Evolutionary conservation across 2,888 invertebrate genomes (phyloP), one percentile per base, ranked within the genome.

Genomic region (Tromatobia lineatoria): DNA sequence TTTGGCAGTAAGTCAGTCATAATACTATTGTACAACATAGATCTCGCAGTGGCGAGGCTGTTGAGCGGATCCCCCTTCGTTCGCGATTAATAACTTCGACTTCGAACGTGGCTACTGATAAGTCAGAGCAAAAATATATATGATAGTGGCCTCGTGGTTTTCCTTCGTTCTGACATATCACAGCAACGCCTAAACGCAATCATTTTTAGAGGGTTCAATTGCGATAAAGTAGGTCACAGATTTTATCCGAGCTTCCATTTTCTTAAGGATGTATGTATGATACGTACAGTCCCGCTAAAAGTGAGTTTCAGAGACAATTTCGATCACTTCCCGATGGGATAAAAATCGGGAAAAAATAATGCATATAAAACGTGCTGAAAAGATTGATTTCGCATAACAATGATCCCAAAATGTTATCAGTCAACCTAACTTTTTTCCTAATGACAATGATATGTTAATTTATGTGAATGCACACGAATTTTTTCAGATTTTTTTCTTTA

Each of bases 1-100:
- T 67, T 78, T 57, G 69, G 69, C 61, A 69, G 45, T 20, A 57
- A 74, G 82, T 74, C 69, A 61, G 69, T 66, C 59, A 57, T 75
- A 50, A 76, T 71, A 66, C 13, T 74, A 61, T 61, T 34, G 42
- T 15, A 47, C 64, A 50, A 11, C 25, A 20, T 52, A n/a, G 34
- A 66, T 59, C 6, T 4, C 38, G 70, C 70, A 66, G 75, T 47
- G 57, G 64, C 59, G 64, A 54, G 54, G 34, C 50, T 20, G 69
- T 6, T 13, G 23, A 50, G 25, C 59, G 34, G 69, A 59, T 78
- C 42, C 34, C 42, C 50, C 25, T 57, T 79, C 69, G 34, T 57
- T 4, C 11, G 20, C 42, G 34, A 47, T 6, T 34, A 23, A 45
- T 64, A 52, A 45, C 74, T 74, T 70, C 52, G 69, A 75, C 61